Evolutionary conservation across 35 echinoderm and acorn worm genomes (phyloP), one percentile per base, ranked within the genome.

Genomic region (Chiridota heheva): DNA sequence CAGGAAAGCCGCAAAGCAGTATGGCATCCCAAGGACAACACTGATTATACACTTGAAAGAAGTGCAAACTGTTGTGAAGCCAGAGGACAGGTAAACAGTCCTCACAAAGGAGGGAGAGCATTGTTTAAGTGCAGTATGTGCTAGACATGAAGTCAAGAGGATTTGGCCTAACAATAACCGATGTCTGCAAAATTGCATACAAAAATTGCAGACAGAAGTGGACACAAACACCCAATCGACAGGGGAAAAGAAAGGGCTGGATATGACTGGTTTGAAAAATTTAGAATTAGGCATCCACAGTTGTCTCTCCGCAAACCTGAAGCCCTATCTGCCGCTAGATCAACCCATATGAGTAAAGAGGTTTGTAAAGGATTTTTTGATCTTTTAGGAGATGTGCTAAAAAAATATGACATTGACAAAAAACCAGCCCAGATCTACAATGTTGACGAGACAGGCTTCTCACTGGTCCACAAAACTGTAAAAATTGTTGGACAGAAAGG

Each of bases 371-470:
- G 38, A 8, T 67, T 43, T 22, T 36, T 48, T 26, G 45, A 12
- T 26, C 28, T 35, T 13, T 24, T 70, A 10, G 31, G 22, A 8
- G 43, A 35, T 6, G 26, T 69, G 0, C 12, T 69, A 17, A 44
- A 47, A 0, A 53, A 20, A 5, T 12, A 35, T 0, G 30, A 56
- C 20, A 7, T 83, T 2, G 55, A 31, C 8, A 32, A 49, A 29
- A 64, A 42, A 16, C 77, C 59, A 0, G 6, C 36, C 20, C 29
- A 62, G 47, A 83, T 70, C 24, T 85, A 61, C 27, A 85, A 85
- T 75, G 35, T 39, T 2, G 69, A 85, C 47, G 82, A 75, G 41
- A 59, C 82, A 2, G 82, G 82, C 1, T 12, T 85, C 13, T 72
- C 51, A 13, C 24, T 43, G 13, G 82, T 85, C 35, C 82, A 85